phyloP scores from a whole-genome alignment of 1,140 invertebrate species.

The Nasonia vitripennis region DNA sequence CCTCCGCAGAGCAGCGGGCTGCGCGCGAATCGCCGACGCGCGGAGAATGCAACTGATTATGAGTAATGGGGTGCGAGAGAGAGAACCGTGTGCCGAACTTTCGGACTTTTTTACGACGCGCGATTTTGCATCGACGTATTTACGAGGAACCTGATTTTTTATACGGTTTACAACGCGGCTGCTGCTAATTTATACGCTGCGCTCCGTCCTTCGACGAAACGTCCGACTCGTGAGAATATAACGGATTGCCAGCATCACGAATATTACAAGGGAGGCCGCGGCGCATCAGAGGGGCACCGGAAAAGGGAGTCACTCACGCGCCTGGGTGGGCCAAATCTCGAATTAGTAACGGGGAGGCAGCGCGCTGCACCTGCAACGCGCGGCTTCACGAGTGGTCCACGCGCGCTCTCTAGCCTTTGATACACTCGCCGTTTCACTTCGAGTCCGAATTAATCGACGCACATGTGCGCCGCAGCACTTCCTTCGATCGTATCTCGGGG shows the following conservation, averaged over 20 bases:
- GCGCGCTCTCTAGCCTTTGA: neutral
- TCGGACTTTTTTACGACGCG: neutral
- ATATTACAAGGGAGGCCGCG: neutral
- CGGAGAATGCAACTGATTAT: slow-evolving; percentile 30
- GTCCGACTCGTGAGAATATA: neutral
- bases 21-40: neutral
- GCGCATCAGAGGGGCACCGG: neutral
- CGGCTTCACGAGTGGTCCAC: slow-evolving; percentile 30
- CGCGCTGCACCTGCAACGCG: slow-evolving; percentile 29
- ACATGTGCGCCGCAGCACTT: neutral
- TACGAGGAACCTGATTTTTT: neutral
- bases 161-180: neutral
- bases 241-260: neutral
- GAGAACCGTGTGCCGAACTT: neutral
- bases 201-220: too few species aligned
- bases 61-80: slow-evolving; percentile 37
- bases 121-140: neutral
- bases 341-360: slow-evolving; percentile 45
- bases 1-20: neutral
- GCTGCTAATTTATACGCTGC: neutral
- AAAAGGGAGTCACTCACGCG: neutral
- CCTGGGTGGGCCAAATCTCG: slow-evolving; percentile 48
- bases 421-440: neutral
- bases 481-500: neutral
- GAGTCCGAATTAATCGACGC: neutral